Base-by-base conservation (phyloP, 2,888 invertebrate species). In the Meiosimyza decipiens region DNA sequence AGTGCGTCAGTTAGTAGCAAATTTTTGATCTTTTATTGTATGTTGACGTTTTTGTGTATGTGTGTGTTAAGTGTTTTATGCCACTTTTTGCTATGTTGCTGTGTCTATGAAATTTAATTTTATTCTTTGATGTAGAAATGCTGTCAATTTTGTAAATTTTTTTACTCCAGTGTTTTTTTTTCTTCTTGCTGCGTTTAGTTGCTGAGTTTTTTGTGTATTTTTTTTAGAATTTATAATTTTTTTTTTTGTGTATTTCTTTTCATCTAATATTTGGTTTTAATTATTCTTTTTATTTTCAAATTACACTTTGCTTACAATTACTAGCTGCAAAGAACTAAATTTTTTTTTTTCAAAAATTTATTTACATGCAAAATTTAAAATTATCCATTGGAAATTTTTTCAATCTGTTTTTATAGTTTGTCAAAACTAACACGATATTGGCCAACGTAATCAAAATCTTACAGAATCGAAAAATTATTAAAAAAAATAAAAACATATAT, bases 211-310 rank as follows among this genome's bases (percentile, higher is more conserved):
- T 18, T 6, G 13, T 22, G 28, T 55, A 71, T 54, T 60, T 47
- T 62, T 71, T 71, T 33, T 73, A 60, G 59, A 11, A 51, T 40
- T 33, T 49, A 57, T 71, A 76, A 66, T 74, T 72, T 67, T 55
- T 71, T 51, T 55, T 71, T 51, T 69, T 52, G 28, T 52, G 12
- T 28, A 50, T 51, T 28, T 68, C n/a, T 49, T 64, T 18, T 16
- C 22, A 15, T 59, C 52, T 50, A 15, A 51, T 28, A 3, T 54
- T 60, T 62, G 50, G 47, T 57, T 40, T 72, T 71, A 18, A 54
- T 40, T 15, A 50, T 40, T 12, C 7, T 60, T 22, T 65, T 72
- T 6, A 40, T 40, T 7, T 40, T 40, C 40, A 40, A 6, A 40
- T 40, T 40, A 1, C 40, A 40, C 40, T 40, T 40, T 40, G 40